phyloP scores from a whole-genome alignment of 35 echinoderm and acorn worm species.

The Strongylocentrotus purpuratus region DNA sequence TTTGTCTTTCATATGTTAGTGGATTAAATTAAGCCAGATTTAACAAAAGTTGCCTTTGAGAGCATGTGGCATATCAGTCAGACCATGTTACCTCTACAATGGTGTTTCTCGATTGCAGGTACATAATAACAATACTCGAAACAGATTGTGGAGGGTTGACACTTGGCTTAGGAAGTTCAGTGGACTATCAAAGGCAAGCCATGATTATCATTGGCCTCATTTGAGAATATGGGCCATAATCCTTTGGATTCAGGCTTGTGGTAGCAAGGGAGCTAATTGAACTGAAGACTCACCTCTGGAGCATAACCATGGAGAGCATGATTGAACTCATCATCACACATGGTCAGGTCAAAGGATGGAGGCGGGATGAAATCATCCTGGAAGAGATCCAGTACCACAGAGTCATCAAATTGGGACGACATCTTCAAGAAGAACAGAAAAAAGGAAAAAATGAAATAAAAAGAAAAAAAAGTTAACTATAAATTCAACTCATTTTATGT shows the following conservation, averaged over 20 bases:
- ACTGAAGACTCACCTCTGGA: constrained; percentile 9
- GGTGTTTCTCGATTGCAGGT: no score
- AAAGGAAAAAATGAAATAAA: not conserved
- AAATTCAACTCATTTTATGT: not conserved
- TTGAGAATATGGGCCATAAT: not conserved
- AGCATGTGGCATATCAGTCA: no score
- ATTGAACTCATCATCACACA: constrained; percentile 45
- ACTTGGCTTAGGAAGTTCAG: no score
- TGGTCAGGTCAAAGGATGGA: constrained; percentile 27
- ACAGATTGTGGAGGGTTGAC: no score
- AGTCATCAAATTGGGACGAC: constrained; percentile 37
- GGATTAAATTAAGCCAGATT: no score
- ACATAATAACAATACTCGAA: no score
- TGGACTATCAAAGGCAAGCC: no score
- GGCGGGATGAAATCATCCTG: constrained; percentile 38
- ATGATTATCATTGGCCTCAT: no score
- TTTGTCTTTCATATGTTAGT: no score
- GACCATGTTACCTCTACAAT: no score
- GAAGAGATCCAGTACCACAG: constrained; percentile 38
- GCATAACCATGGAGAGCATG: not conserved
- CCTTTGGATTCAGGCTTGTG: not conserved
- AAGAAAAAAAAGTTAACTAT: not conserved
- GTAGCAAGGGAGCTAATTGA: not conserved
- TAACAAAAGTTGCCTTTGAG: no score
- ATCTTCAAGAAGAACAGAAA: not conserved